These are phyloP conservation scores for Lepus townsendii DNA, from an alignment of 2,797 vertebrate species.

Conservation along the genomic window DNA sequence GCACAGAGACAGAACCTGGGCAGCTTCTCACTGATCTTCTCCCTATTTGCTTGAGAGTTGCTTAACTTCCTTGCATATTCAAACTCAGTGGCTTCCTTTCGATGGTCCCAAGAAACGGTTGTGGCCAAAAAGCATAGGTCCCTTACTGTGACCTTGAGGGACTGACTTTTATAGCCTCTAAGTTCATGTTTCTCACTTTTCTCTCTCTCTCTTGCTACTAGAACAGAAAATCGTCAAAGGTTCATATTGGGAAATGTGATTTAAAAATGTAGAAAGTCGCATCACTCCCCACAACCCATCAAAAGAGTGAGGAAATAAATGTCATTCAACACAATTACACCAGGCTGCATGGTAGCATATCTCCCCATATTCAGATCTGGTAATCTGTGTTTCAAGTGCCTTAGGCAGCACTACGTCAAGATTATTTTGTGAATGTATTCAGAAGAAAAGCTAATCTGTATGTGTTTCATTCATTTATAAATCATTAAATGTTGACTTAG, in stretches of 20 bases:
- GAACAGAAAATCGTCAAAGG: conserved; percentile 2
- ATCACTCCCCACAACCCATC: neutral
- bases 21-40: neutral
- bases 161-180: conserved; percentile 12
- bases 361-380: neutral
- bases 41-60: neutral
- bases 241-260: conserved; percentile 29
- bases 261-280: conserved; percentile 18
- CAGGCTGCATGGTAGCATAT: neutral
- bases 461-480: conserved; percentile 60
- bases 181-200: neutral
- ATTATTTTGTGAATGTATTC: neutral
- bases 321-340: neutral
- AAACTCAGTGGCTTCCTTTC: neutral
- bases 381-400: neutral
- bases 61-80: neutral
- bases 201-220: neutral
- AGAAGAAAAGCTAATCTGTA: conserved; percentile 56
- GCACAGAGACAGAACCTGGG: neutral
- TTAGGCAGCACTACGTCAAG: conserved; percentile 17
- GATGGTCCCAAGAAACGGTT: neutral
- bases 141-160: neutral
- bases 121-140: neutral
- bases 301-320: neutral
- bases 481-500: conserved; percentile 62